Evolutionary conservation across 2,797 vertebrate genomes (phyloP), one percentile per base, ranked within the genome.

Genomic region (Alfaro cultratus): DNA sequence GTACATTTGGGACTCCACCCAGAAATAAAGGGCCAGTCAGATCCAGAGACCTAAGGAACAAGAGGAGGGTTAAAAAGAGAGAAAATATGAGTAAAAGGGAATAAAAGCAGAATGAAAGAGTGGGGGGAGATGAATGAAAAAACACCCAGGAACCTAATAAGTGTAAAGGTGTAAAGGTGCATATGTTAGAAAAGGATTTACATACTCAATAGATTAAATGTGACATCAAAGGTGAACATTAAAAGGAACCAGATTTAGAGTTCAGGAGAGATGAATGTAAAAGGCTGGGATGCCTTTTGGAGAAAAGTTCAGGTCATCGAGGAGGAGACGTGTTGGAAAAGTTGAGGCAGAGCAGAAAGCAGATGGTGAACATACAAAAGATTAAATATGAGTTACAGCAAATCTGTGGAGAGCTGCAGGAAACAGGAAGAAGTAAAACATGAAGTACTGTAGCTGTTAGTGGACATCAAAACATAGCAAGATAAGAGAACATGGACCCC

Each of bases 1-100:
- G 98, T 64, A 99, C 96, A 75, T 99, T 99, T 82, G 99, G 99
- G 76, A 99, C 98, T 57, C 98, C 99, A 5, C 99, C 99, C 31
- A 99, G 95, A 89, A 99, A 96, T 83, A 96, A 91, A 0, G 96
- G 96, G 10, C 96, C 96, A 4, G 96, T 96, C 80, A 96, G 89
- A 81, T 96, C 96, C 83, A 96, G 87, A 88, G 96, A 96, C 85
- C 96, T 96, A 76, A 81, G 39, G 75, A 83, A 77, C 31, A 49
- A 85, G 53, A 73, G 64, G 51, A 41, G 9, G 26, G 45, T 18
- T 41, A n/a, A 46, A 60, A 53, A 45, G 47, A 45, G 77, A 82
- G 15, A 26, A 39, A 46, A 72, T 55, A 81, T 51, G 75, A 12
- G 2, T 43, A 45, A 47, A 72, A 53, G 18, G 43, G 68, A 8